Conservation (phyloP, 2,797 vertebrate genomes). For the Lycodopsis pacificus region DNA sequence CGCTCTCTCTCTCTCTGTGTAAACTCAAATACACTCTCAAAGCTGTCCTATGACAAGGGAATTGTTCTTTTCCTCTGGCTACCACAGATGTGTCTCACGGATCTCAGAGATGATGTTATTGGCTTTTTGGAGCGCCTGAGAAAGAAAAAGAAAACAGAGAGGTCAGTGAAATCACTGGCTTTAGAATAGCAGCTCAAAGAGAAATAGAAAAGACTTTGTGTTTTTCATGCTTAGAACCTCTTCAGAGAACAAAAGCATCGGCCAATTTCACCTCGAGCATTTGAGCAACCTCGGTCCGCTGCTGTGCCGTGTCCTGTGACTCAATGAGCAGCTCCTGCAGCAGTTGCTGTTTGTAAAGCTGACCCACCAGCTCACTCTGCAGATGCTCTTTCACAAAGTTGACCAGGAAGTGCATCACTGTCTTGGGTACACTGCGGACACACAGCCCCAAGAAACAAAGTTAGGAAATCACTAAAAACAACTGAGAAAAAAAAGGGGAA, state of each 20-base stretch:
- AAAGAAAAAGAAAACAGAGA: slow-evolving; percentile 7
- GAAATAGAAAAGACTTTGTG: slow-evolving; percentile 17
- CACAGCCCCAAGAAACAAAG: slow-evolving; percentile 19
- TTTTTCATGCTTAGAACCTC: slow-evolving; percentile 14
- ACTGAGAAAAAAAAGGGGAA: neutral
- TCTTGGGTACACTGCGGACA: slow-evolving; percentile 86
- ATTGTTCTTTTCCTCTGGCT: slow-evolving; percentile 68
- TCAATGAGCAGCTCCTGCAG: slow-evolving; percentile 87
- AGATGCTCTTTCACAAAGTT: slow-evolving; percentile 89
- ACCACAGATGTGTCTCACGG: slow-evolving; percentile 90
- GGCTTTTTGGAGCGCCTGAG: slow-evolving; percentile 87
- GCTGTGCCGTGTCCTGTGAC: slow-evolving; percentile 88
- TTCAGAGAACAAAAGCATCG: slow-evolving; percentile 48
- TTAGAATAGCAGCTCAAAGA: slow-evolving; percentile 25
- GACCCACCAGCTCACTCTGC: slow-evolving; percentile 90
- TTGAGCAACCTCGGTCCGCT: slow-evolving; percentile 84
- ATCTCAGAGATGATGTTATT: slow-evolving; percentile 90
- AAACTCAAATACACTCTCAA: slow-evolving; percentile 68
- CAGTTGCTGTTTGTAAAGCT: slow-evolving; percentile 86
- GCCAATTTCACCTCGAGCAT: slow-evolving; percentile 85
- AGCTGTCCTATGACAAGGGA: slow-evolving; percentile 45
- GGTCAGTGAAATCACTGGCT: slow-evolving; percentile 23
- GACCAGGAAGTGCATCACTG: slow-evolving; percentile 91
- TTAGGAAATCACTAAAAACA: slow-evolving; percentile 26
- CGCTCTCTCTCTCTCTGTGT: slow-evolving; percentile 17